Evolutionary conservation across 2,888 invertebrate genomes (phyloP).

Genomic region (Idaea straminata): DNA sequence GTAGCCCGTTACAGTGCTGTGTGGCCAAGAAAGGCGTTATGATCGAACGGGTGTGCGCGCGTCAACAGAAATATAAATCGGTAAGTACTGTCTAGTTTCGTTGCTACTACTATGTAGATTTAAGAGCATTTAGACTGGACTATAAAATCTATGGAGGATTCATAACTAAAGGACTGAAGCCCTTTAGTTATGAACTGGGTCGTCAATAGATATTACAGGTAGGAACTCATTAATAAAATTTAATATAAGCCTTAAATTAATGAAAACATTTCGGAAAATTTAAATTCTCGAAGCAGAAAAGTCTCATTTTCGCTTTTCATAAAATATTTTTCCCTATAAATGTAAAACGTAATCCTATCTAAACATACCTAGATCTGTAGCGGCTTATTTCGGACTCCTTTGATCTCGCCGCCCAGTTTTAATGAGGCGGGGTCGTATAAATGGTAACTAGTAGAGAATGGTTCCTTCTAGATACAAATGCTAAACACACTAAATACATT

Average conservation of each 20-base stretch:
- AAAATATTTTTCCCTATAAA: slow-evolving; percentile 20
- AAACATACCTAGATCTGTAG: slow-evolving; percentile 54
- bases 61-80: slow-evolving; percentile 37
- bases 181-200: too few species aligned
- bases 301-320: slow-evolving; percentile 6
- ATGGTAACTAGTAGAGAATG: slow-evolving; percentile 72
- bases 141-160: neutral
- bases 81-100: neutral
- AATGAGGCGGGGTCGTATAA: slow-evolving; percentile 70
- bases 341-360: slow-evolving; percentile 43
- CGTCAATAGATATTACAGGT: too few species aligned
- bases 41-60: slow-evolving; percentile 50
- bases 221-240: too few species aligned
- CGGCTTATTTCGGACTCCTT: slow-evolving; percentile 80
- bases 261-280: neutral
- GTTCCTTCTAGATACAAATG: slow-evolving; percentile 51
- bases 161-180: neutral
- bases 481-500: neutral
- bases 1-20: neutral
- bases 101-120: neutral
- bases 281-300: slow-evolving; percentile 8
- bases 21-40: slow-evolving; percentile 45
- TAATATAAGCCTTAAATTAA: neutral
- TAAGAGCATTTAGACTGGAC: slow-evolving; percentile 25
- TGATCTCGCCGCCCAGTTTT: slow-evolving; percentile 81